phyloP scores from a whole-genome alignment of 2,113 vertebrate species.

The Chitala chitala region DNA sequence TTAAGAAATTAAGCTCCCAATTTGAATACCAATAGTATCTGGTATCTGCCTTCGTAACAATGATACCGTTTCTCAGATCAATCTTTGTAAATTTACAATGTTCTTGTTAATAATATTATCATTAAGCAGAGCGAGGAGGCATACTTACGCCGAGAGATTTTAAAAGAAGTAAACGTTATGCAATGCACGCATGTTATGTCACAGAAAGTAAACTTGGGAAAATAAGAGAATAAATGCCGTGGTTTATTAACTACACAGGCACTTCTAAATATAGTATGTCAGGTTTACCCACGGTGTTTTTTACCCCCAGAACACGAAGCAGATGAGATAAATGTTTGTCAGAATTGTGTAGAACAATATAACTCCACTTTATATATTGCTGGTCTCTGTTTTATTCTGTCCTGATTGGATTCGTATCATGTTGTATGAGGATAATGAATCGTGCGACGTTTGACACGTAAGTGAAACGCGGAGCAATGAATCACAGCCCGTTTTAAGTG shows the following conservation, averaged over 20 bases:
- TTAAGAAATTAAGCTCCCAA: neutral
- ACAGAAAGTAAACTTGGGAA: neutral
- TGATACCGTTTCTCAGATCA: neutral
- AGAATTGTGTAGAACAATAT: slow-evolving; percentile 40
- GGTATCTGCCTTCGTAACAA: neutral
- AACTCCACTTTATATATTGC: slow-evolving; percentile 39
- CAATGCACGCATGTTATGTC: neutral
- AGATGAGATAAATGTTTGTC: slow-evolving; percentile 8
- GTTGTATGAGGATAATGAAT: slow-evolving; percentile 37
- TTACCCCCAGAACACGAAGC: slow-evolving; percentile 7
- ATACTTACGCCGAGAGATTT: too few species aligned
- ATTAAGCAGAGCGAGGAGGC: neutral
- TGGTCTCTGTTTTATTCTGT: slow-evolving; percentile 44
- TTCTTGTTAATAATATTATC: neutral
- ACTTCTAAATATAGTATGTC: neutral
- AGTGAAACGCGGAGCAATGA: slow-evolving; percentile 41
- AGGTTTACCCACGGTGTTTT: neutral
- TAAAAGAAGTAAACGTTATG: too few species aligned
- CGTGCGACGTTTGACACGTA: slow-evolving; percentile 42
- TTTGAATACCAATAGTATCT: neutral
- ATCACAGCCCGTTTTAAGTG: slow-evolving; percentile 16
- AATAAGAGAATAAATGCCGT: neutral
- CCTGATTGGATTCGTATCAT: slow-evolving; percentile 51
- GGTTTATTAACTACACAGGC: neutral
- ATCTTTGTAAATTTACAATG: neutral